A percentile compares a stretch with the other conserved stretches of the same genome.
These are phyloP conservation scores for Dioctria rufipes DNA, from an alignment of 2,888 invertebrate species.

Conservation along the genomic window DNA sequence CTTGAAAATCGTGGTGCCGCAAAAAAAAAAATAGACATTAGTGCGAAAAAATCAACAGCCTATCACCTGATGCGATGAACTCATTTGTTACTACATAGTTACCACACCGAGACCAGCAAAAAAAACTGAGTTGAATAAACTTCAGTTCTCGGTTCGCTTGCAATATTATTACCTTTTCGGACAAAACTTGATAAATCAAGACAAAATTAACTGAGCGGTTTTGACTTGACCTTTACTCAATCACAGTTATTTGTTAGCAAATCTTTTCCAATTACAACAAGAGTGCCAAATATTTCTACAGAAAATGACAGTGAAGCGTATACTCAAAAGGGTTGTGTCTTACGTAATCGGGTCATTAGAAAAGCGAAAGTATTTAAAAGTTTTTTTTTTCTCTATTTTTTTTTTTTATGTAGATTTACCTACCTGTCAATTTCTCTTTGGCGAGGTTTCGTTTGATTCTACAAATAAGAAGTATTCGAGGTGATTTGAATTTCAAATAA, in stretches of 20 bases:
- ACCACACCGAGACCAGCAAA: background rate
- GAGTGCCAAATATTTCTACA: background rate
- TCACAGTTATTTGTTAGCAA: background rate
- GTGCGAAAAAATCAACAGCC: background rate
- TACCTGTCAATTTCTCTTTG: too few species aligned
- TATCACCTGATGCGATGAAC: constrained; percentile 35
- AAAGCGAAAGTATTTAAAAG: background rate
- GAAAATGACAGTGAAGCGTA: background rate
- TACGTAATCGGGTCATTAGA: background rate
- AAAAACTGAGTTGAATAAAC: constrained; percentile 29
- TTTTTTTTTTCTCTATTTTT: too few species aligned
- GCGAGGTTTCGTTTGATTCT: too few species aligned
- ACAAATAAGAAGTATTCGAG: too few species aligned
- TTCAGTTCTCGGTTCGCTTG: background rate
- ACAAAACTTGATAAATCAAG: background rate
- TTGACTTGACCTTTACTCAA: background rate
- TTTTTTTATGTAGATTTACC: too few species aligned
- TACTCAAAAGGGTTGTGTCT: background rate
- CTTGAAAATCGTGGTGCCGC: background rate
- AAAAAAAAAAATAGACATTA: background rate
- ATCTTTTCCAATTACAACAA: background rate
- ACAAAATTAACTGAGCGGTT: background rate
- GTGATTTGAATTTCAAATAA: too few species aligned
- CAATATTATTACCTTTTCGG: background rate
- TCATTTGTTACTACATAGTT: constrained; percentile 15